Conservation (phyloP, 2,797 vertebrate genomes). For the Eremophila alpestris region DNA sequence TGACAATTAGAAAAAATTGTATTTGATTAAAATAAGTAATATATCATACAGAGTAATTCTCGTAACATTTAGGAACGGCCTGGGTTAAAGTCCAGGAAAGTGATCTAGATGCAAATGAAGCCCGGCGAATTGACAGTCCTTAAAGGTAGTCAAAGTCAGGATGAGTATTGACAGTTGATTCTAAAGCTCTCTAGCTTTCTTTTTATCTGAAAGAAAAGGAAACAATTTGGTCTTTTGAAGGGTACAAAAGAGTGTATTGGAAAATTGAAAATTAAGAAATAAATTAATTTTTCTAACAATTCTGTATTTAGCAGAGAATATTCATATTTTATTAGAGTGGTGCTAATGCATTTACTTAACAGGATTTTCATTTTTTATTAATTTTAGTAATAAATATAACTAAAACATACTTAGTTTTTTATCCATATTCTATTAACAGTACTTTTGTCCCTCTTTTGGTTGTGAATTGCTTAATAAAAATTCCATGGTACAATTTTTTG, state of each 20-base stretch:
- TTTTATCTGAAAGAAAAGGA: not conserved
- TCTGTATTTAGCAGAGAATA: not conserved
- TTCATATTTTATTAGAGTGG: not conserved
- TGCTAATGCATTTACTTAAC: not conserved
- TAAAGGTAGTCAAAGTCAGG: not conserved
- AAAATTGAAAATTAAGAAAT: not conserved
- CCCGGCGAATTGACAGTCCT: not conserved
- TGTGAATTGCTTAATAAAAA: not conserved
- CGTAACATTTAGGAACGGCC: conserved; percentile 19
- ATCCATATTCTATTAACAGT: not conserved
- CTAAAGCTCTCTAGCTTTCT: not conserved
- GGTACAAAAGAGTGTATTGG: not conserved
- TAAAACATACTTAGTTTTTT: not conserved
- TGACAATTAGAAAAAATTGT: conserved; percentile 90
- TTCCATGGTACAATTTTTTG: not conserved
- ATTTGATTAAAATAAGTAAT: conserved; percentile 86
- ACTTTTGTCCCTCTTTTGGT: not conserved
- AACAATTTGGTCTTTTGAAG: not conserved
- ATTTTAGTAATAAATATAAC: not conserved
- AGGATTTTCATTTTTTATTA: not conserved
- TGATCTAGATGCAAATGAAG: not conserved
- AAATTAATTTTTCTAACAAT: not conserved
- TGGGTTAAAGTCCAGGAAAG: not conserved
- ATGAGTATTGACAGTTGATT: not conserved
- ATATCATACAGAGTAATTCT: conserved; percentile 60